Conservation (phyloP, 2,113 vertebrate species). For the Pandion haliaetus region DNA sequence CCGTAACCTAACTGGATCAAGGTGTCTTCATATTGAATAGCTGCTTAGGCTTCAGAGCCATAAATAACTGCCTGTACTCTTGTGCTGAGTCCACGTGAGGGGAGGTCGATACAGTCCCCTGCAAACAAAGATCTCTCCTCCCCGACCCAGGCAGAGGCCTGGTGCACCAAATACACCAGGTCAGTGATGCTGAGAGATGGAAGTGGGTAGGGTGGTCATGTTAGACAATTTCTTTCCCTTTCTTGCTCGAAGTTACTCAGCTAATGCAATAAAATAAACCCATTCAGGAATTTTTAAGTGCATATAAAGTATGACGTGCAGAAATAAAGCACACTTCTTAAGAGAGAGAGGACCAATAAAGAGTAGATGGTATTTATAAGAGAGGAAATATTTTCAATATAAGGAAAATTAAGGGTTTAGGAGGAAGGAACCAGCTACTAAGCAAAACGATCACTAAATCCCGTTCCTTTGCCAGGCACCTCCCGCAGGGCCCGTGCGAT, state of each 20-base stretch:
- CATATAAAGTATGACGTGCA: background rate
- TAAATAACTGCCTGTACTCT: background rate
- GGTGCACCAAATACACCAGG: background rate
- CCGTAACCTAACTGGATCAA: background rate
- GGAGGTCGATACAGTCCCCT: background rate
- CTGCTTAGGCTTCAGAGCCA: background rate
- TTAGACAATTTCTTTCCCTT: background rate
- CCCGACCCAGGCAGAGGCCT: background rate
- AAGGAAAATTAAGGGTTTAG: background rate
- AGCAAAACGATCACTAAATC: background rate
- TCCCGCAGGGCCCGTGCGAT: background rate
- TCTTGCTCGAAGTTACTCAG: background rate
- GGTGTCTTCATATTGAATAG: background rate
- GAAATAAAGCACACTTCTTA: background rate
- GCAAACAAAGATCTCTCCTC: background rate
- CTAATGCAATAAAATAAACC: background rate
- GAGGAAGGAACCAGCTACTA: background rate
- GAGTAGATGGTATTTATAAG: background rate
- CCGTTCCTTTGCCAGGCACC: background rate
- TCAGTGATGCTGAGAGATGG: background rate
- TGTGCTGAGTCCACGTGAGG: background rate
- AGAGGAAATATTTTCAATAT: background rate
- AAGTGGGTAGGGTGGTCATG: background rate
- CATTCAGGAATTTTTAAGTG: background rate
- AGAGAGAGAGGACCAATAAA: background rate